Base-by-base conservation (phyloP, 1,140 invertebrate species). In the Conus ventricosus region DNA sequence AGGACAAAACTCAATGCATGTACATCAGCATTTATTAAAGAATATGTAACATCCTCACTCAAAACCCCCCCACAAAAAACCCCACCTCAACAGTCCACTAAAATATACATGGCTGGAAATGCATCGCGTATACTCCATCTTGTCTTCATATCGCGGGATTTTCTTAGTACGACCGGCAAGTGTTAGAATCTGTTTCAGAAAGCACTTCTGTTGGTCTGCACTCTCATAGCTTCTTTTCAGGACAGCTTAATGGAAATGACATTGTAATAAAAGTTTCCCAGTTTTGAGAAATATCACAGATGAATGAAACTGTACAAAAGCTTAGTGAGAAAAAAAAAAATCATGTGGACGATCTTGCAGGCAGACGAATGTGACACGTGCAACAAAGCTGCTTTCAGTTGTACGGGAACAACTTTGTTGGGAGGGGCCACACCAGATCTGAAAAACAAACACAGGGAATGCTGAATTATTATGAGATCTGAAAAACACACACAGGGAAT, bases 371-470 rank as follows among this genome's bases (percentile, higher is more conserved):
- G 67, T 71, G 67, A 71, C 20, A 23, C 20, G 6, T 20, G 6
- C 15, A 10, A n/a, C 7, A 4, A 15, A 60, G 6, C 6, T 20
- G 11, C 13, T 71, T 13, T 81, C 23, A 81, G 51, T 81, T 81
- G 80, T 81, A 81, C 17, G 80, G 80, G 53, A 81, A 81, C 80
- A 81, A 17, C 80, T 51, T 8, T 60, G 57, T 60, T 60, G 57
- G 57, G 8, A 60, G 15, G 15, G 57, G 57, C 57, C 57, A 60
- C 57, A 78, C 75, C 39, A 39, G 39, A 23, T 78, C n/a, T 78
- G 57, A 60, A 60, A 60, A 60, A 60, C 57, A 60, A 1, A 60
- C 25, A 25, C 5, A 2, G 80, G 80, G 27, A 78, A 51, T 23
- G 39, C 10, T 7, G 8, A 10, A 78, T 78, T 27, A 39, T 10